A percentile compares a stretch with the other conserved stretches of the same genome.
Conservation (phyloP, 2,113 vertebrate genomes). For the Cichladusa arquata region DNA sequence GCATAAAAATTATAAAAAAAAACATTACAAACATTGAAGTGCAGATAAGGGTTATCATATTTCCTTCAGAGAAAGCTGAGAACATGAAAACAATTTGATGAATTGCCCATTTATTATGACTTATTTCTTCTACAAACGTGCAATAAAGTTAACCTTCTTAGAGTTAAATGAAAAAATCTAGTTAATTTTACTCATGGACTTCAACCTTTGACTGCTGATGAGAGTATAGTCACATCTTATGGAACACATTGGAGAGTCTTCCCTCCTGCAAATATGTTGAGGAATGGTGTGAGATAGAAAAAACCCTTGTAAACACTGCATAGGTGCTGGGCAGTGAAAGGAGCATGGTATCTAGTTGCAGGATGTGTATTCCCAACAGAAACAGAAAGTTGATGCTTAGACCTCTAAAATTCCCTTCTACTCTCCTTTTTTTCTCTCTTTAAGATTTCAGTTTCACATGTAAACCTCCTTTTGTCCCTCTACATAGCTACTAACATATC, state of each 20-base stretch:
- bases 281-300: neutral
- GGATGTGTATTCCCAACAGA: neutral
- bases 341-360: neutral
- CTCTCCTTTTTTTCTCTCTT: neutral
- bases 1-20: neutral
- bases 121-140: neutral
- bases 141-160: neutral
- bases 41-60: neutral
- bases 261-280: neutral
- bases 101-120: neutral
- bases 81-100: neutral
- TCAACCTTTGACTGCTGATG: neutral
- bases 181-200: neutral
- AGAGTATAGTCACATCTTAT: neutral
- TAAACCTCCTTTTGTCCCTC: neutral
- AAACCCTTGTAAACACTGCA: neutral
- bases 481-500: neutral
- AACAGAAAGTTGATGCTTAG: neutral
- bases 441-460: neutral
- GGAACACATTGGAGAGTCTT: neutral
- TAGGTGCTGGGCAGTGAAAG: neutral
- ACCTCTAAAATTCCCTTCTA: neutral
- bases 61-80: neutral
- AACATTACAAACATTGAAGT: rapidly evolving
- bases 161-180: neutral